Conservation (phyloP, 2,888 invertebrate species). For the Thumatha senex region DNA sequence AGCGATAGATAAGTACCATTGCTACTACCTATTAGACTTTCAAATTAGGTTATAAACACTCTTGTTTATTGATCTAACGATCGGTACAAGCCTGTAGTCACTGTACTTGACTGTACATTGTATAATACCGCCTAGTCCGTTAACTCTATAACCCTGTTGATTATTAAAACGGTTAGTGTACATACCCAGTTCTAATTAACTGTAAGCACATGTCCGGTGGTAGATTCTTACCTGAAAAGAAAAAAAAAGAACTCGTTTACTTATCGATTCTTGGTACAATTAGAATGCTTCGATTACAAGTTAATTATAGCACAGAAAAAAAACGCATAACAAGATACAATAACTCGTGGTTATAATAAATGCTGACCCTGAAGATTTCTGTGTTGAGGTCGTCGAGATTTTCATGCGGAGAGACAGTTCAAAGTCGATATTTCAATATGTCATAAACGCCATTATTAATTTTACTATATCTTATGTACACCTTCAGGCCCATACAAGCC, state of each 20-base stretch:
- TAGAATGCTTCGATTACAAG: slow-evolving; percentile 42
- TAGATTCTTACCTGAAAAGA: slow-evolving; percentile 59
- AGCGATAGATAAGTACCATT: no score
- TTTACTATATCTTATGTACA: no score
- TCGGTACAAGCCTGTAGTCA: slow-evolving; percentile 40
- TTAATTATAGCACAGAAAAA: slow-evolving; percentile 32
- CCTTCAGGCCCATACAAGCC: no score
- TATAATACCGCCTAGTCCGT: slow-evolving; percentile 15
- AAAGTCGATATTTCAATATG: slow-evolving; percentile 29
- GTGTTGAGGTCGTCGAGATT: slow-evolving; percentile 30
- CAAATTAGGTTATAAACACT: no score
- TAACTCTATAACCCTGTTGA: slow-evolving; percentile 31
- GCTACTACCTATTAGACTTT: no score
- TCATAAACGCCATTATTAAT: slow-evolving; percentile 24
- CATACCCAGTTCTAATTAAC: slow-evolving; percentile 42
- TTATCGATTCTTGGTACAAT: slow-evolving; percentile 50
- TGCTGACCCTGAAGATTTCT: slow-evolving; percentile 13
- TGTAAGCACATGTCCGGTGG: slow-evolving; percentile 30
- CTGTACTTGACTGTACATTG: slow-evolving; percentile 9
- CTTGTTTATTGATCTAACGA: slow-evolving; percentile 5
- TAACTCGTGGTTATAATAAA: slow-evolving; percentile 31
- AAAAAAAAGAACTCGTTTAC: slow-evolving; percentile 49
- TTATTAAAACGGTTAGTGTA: slow-evolving; percentile 41
- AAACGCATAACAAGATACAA: slow-evolving; percentile 30
- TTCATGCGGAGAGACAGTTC: slow-evolving; percentile 23